Conservation (phyloP, 1,140 invertebrate genomes). For the Bombus difficillimus region DNA sequence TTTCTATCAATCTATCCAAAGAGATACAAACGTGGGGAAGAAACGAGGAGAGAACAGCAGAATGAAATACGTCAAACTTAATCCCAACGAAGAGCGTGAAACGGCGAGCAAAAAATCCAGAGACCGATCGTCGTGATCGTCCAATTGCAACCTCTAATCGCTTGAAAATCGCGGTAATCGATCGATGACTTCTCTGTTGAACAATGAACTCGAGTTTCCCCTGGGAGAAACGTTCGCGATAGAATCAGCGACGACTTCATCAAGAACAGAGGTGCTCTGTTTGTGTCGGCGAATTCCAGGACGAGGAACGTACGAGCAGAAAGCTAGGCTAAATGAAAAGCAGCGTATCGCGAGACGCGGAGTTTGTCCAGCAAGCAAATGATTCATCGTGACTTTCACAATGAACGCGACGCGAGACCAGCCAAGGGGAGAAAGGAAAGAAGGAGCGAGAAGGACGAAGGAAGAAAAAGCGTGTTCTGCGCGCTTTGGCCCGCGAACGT, state of each 20-base stretch:
- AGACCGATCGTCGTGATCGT: no score
- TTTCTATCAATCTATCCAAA: no score
- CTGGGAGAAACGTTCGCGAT: background rate
- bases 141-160: background rate
- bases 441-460: background rate
- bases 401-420: background rate
- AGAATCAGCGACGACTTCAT: constrained; percentile 19
- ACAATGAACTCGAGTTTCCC: background rate
- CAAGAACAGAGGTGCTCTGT: constrained; percentile 31
- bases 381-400: constrained; percentile 54
- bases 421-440: background rate
- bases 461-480: constrained; percentile 9
- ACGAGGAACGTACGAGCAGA: background rate
- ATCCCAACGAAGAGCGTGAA: no score
- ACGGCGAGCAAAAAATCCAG: no score
- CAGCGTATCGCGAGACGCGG: background rate
- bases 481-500: background rate
- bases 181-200: background rate
- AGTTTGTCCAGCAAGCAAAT: constrained; percentile 32
- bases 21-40: no score
- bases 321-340: constrained; percentile 1
- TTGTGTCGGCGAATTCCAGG: background rate
- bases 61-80: no score
- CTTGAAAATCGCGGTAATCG: background rate
- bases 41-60: no score